Evolutionary conservation across 2,113 vertebrate species (phyloP), one percentile per base, ranked within the genome.

Genomic region (Hippocampus barbouri): DNA sequence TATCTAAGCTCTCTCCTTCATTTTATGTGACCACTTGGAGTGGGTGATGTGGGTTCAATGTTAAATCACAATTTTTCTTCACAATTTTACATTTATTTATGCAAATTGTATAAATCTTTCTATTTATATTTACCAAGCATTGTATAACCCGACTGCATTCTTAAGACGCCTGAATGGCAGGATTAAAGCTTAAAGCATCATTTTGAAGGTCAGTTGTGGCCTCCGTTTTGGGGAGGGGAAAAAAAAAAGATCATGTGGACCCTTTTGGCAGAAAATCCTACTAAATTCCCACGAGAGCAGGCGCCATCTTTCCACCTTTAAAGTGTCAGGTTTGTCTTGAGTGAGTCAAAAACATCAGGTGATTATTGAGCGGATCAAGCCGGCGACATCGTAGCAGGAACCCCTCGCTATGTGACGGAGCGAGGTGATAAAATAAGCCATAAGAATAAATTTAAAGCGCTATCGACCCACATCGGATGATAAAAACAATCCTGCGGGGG

Each of bases 361-460:
- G 64, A 47, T 47, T 66, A 66, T 66, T 66, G 40, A 43, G 38
- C 20, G 40, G 21, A 14, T 43, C 11, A 65, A 65, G 43, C 21
- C 11, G 40, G 40, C 63, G 8, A 65, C 63, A 65, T 64, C 62
- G 34, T 23, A 41, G 20, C 38, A 12, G 27, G 56, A 18, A 34
- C 10, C 59, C 59, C 59, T 34, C 21, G 21, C n/a, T 30, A 27
- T 45, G 45, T 72, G 70, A 68, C 63, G 53, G 20, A 56, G 67
- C 0, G 11, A 18, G 67, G 70, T 79, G 73, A 75, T 64, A 60
- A 78, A 86, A 80, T 66, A 76, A 78, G 5, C 62, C 60, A 85
- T 77, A 56, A 84, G 88, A 92, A 84, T 47, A 93, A 70, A 60
- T 38, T 67, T 85, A 83, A 89, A 83, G 76, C 89, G 86, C 89